A percentile compares a stretch with the other conserved stretches of the same genome.
Evolutionary conservation across 2,113 vertebrate species (phyloP).

Genomic region (Bubalus kerabau): DNA sequence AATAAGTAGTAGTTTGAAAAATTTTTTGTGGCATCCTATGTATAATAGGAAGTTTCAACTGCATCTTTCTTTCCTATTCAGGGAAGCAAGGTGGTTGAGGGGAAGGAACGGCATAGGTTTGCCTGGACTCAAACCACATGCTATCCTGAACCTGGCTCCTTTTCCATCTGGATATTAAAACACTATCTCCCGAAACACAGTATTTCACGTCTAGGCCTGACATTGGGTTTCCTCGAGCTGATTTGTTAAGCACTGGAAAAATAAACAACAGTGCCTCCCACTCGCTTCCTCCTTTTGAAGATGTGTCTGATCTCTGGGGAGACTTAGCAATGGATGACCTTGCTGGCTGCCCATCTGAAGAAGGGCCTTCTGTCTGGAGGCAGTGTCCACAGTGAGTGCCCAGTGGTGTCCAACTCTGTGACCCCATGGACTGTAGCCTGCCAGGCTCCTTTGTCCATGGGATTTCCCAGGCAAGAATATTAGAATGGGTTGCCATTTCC

Average conservation of each 20-base stretch:
- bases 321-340: neutral
- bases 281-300: neutral
- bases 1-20: neutral
- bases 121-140: neutral
- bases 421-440: neutral
- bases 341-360: neutral
- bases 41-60: neutral
- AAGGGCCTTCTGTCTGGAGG: neutral
- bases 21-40: neutral
- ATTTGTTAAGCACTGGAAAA: constrained; percentile 29
- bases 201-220: constrained; percentile 20
- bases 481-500: neutral
- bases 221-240: constrained; percentile 30
- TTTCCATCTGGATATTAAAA: neutral
- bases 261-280: neutral
- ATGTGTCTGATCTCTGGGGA: constrained; percentile 14
- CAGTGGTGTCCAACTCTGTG: neutral
- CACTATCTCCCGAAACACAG: neutral
- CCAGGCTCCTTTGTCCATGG: neutral
- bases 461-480: neutral
- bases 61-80: neutral
- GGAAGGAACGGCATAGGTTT: neutral
- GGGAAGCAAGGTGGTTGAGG: neutral
- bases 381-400: neutral
- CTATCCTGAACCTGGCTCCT: neutral